phyloP scores from a whole-genome alignment of 2,888 invertebrate species.

The Campopleginae sp. region DNA sequence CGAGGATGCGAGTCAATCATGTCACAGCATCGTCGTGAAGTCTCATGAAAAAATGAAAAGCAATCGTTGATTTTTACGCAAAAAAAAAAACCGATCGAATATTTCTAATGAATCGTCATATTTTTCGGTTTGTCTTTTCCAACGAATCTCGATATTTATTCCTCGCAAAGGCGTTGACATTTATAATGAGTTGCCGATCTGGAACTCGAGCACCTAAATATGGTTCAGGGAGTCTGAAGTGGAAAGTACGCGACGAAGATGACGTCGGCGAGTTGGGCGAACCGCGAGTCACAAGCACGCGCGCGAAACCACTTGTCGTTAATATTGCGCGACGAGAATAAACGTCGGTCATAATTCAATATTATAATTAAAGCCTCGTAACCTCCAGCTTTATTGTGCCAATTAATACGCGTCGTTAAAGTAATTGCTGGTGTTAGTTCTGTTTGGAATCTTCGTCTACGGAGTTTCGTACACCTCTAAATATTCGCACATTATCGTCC shows the following conservation, averaged over 20 bases:
- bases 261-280: slow-evolving; percentile 31
- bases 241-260: slow-evolving; percentile 41
- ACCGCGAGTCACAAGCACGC: slow-evolving; percentile 52
- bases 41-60: background rate
- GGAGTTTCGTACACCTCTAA: slow-evolving; percentile 3
- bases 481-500: slow-evolving; percentile 34
- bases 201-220: slow-evolving; percentile 38
- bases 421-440: slow-evolving; percentile 75
- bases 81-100: background rate
- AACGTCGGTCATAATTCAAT: slow-evolving; percentile 82
- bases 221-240: slow-evolving; percentile 39
- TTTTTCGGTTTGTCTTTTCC: background rate
- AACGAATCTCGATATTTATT: background rate
- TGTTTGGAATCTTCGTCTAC: slow-evolving; percentile 60
- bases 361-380: slow-evolving; percentile 82
- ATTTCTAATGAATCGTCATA: background rate
- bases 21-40: background rate
- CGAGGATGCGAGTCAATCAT: background rate
- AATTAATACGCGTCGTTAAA: slow-evolving; percentile 81
- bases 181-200: slow-evolving; percentile 41
- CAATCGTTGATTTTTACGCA: background rate
- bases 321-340: slow-evolving; percentile 78
- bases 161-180: background rate
- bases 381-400: slow-evolving; percentile 78
- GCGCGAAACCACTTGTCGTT: slow-evolving; percentile 67